phyloP scores from a whole-genome alignment of 1,140 invertebrate species.

The Drosophila kurseongensis region DNA sequence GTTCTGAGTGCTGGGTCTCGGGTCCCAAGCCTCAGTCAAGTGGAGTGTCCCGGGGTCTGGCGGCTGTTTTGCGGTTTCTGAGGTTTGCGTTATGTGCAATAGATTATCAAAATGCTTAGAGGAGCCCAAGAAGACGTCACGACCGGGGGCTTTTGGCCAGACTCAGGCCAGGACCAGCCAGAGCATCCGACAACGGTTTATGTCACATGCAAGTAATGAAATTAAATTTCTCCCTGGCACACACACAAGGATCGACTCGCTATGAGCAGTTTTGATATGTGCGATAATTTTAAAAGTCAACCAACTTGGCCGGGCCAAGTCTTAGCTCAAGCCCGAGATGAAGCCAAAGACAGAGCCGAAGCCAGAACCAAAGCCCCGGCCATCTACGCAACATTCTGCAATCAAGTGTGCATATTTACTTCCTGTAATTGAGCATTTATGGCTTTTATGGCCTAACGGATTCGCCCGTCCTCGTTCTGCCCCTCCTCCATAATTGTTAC shows the following conservation, averaged over 20 bases:
- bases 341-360: constrained; percentile 17
- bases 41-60: constrained; percentile 24
- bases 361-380: constrained; percentile 12
- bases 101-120: constrained; percentile 80
- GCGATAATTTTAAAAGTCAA: constrained; percentile 82
- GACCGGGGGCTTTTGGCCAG: constrained; percentile 34
- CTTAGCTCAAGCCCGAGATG: constrained; percentile 5
- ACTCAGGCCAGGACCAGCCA: constrained; percentile 26
- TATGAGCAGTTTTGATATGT: constrained; percentile 45
- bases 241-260: constrained; percentile 10
- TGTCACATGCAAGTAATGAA: constrained; percentile 82
- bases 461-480: constrained; percentile 38
- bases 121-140: constrained; percentile 32
- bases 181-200: constrained; percentile 68
- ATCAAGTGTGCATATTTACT: constrained; percentile 82
- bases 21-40: constrained; percentile 18
- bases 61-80: constrained; percentile 70
- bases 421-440: constrained; percentile 83
- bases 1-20: not conserved
- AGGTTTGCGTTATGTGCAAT: constrained; percentile 82
- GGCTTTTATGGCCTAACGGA: constrained; percentile 82
- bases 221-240: constrained; percentile 72
- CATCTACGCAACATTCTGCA: constrained; percentile 79
- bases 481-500: constrained; percentile 67
- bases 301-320: constrained; percentile 43